Base-by-base conservation (phyloP, 2,797 vertebrate species). In the Characodon lateralis region DNA sequence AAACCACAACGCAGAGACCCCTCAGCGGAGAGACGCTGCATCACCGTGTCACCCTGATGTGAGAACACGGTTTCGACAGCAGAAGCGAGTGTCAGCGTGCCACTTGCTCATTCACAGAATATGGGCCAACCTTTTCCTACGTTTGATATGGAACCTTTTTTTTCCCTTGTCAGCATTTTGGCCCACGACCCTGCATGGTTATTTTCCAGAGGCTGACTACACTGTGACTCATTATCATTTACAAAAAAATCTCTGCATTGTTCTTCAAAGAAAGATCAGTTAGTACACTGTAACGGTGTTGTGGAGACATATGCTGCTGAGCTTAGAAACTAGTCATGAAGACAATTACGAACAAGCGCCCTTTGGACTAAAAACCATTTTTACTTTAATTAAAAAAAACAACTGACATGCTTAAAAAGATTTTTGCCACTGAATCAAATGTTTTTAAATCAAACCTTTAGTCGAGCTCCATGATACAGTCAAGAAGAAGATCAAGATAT, bases 371-470 rank as follows among this genome's bases (percentile, higher is more conserved):
- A 65, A 66, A 53, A 14, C 18, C 18, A 14, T 1, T 5, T 18
- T 8, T 55, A 7, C 43, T 10, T 20, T 28, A 28, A 4, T 20
- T 39, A 46, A 5, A 65, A 65, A 66, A 31, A 46, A 31, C 1
- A 12, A 3, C 1, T 8, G 28, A 41, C 18, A 66, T 39, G 22
- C 1, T 24, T 3, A 35, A 35, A 35, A 76, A 58, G 9, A 61
- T 9, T 22, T 39, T 1, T 0, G 24, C 0, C 22, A 61, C 1
- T 1, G 1, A 78, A 5, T 26, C 39, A 71, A 79, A 79, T n/a
- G 0, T 39, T 26, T 55, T 12, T 65, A 51, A 2, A 75, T 81
- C 94, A 89, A 83, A 95, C 95, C 95, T 94, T 8, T 1, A 1
- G 79, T 6, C 13, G 0, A 0, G 77, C 77, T 83, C 90, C 81